Conservation (phyloP, 2,888 invertebrate species). For the Sabatieria punctata region DNA sequence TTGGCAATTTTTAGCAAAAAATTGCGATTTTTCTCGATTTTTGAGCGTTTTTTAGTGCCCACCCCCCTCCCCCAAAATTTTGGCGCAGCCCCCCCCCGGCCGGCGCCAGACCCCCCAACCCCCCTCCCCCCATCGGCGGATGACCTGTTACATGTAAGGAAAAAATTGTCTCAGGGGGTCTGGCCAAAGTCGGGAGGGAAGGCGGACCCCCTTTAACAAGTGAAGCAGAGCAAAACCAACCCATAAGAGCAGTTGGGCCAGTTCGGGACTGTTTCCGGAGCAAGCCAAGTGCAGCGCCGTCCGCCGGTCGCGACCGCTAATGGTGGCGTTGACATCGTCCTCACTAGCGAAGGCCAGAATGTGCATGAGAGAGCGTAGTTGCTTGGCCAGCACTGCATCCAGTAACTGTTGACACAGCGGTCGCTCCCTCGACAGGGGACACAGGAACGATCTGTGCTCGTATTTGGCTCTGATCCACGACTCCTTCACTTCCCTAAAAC, state of each 20-base stretch:
- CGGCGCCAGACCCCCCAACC: too few species aligned
- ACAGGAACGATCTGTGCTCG: slow-evolving; percentile 70
- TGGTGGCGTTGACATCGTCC: slow-evolving; percentile 58
- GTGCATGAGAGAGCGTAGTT: slow-evolving; percentile 38
- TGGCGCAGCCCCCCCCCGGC: too few species aligned
- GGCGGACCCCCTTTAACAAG: too few species aligned
- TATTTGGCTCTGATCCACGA: slow-evolving; percentile 86
- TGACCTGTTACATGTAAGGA: too few species aligned
- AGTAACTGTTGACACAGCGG: slow-evolving; percentile 38
- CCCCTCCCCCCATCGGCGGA: too few species aligned
- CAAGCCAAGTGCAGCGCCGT: slow-evolving; percentile 75
- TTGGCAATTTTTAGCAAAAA: too few species aligned
- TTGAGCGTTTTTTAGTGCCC: too few species aligned
- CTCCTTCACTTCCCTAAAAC: slow-evolving; percentile 66
- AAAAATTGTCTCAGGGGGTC: too few species aligned
- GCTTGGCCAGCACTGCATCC: slow-evolving; percentile 34
- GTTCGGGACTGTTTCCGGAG: slow-evolving; percentile 27
- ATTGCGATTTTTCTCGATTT: too few species aligned
- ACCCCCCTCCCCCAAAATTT: too few species aligned
- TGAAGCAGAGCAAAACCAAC: slow-evolving; percentile 43
- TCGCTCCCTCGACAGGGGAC: slow-evolving; percentile 35
- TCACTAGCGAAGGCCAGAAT: slow-evolving; percentile 17
- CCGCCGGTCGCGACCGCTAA: slow-evolving; percentile 54
- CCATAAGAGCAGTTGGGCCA: slow-evolving; percentile 82
- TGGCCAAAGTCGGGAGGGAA: too few species aligned